Base-by-base conservation (phyloP, 2,888 invertebrate species). In the Coelinius sp. region DNA sequence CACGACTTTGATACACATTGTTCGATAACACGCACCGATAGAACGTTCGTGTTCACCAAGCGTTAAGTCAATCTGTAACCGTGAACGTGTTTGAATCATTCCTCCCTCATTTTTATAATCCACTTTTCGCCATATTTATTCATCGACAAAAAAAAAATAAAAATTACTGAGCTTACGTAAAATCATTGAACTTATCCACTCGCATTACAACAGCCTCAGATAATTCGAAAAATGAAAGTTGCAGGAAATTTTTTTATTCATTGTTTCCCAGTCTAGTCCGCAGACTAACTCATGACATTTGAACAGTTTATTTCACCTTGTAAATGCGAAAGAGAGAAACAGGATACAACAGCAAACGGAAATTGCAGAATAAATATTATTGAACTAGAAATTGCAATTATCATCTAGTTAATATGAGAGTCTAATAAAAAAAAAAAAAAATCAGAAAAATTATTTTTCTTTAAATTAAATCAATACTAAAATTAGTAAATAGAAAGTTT, bases 311-410 rank as follows among this genome's bases (percentile, higher is more conserved):
- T 56, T 59, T 35, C 17, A 17, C 59, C 59, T 59, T 59, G 59
- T 31, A 7, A 6, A 59, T 35, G 17, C 22, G 20, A n/a, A n/a
- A 49, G 49, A 17, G 59, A 59, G 35, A 59, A 59, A 59, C 31
- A 35, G 59, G 31, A 59, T 59, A 65, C 46, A n/a, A 27, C 14
- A 20, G 46, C 46, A 8, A 10, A 68, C 80, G 82, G 82, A 83
- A 82, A 80, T 83, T 82, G 79, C 81, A 75, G 79, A 81, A 82
- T 75, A 78, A 83, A 80, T 75, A 80, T 81, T 81, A 79, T 71
- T 74, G 78, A 78, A 77, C 20, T 12, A 7, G 12, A 3, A 64
- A 44, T 62, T 62, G 22, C n/a, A 1, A 62, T 62, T 38, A 31
- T 53, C 17, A 53, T 49, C 17, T 12, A 6, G 46, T 46, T 46